Evolutionary conservation across 2,888 invertebrate species (phyloP).

Genomic region (Steinernema carpocapsae): DNA sequence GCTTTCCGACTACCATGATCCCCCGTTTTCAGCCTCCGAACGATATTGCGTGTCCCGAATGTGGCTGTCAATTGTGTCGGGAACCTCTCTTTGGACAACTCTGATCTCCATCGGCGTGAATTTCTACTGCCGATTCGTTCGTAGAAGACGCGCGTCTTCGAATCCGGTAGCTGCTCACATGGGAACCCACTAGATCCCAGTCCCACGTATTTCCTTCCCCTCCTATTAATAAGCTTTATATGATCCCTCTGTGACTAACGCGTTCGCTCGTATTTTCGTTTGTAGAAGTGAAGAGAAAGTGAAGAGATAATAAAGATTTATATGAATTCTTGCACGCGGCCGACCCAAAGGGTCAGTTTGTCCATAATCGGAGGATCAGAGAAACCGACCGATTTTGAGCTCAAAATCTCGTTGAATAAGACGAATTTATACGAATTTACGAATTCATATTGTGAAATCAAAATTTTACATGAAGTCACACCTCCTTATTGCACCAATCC

Average conservation of each 20-base stretch:
- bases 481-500: no score
- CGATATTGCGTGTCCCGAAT: conserved; percentile 40
- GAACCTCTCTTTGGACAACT: conserved; percentile 41
- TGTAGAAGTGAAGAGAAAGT: conserved; percentile 25
- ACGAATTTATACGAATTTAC: no score
- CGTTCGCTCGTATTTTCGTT: conserved; percentile 14
- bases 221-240: conserved; percentile 31
- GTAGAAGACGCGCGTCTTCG: conserved; percentile 23
- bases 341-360: not conserved
- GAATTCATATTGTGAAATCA: no score
- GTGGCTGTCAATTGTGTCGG: conserved; percentile 36
- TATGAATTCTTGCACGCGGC: not conserved
- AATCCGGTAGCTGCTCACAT: conserved; percentile 30
- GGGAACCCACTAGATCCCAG: conserved; percentile 3
- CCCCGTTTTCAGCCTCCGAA: conserved; percentile 28
- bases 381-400: no score
- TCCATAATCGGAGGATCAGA: no score
- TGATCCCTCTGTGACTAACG: conserved; percentile 12
- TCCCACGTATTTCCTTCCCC: not conserved
- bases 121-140: conserved; percentile 29
- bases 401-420: no score
- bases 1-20: not conserved
- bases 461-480: no score
- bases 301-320: conserved; percentile 35
- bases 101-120: conserved; percentile 40